Base-by-base conservation (phyloP, 2,113 vertebrate species). In the Bombycilla garrulus region DNA sequence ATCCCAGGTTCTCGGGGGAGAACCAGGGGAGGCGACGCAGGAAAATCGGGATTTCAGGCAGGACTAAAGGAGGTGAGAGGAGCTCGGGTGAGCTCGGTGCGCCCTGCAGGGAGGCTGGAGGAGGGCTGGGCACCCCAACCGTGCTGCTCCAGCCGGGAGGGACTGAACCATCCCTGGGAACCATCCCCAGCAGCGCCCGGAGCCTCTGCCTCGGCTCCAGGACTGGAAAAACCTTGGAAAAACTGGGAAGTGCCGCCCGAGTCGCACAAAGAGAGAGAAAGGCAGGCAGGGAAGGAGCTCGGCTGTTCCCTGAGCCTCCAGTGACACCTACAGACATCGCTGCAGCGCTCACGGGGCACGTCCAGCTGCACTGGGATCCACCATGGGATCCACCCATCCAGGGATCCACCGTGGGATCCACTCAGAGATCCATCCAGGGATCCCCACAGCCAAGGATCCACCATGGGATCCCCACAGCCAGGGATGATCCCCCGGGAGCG, bases 261-360 rank as follows among this genome's bases (percentile, higher is more conserved):
- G 85, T 70, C 51, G 4, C 40, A 29, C 38, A 13, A 2, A 36
- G 11, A 60, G 31, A 3, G 3, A 10, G 29, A 48, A 25, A 15
- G 64, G n/a, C 19, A 74, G 48, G 76, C 65, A 38, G 67, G 35
- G 60, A 54, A 21, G 56, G 28, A 57, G 42, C 20, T 44, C 7
- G 4, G 56, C 84, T 15, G 36, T 94, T 88, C 58, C 50, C 80
- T 83, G 89, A 88, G 93, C 67, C 54, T 24, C 13, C 91, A 97
- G 97, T 97, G 89, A 97, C 98, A 97, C 96, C 98, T 98, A 79
- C 90, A 97, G 98, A 62, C 93, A 23, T 62, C 35, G 58, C 45
- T 62, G 74, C 58, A 1, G 15, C 15, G 72, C 4, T 19, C 31
- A 33, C 13, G 29, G 51, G 53, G 11, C 72, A 1, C 26, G 15